Evolutionary conservation across 1,140 invertebrate species (phyloP).

Genomic region (Mamestra configurata): DNA sequence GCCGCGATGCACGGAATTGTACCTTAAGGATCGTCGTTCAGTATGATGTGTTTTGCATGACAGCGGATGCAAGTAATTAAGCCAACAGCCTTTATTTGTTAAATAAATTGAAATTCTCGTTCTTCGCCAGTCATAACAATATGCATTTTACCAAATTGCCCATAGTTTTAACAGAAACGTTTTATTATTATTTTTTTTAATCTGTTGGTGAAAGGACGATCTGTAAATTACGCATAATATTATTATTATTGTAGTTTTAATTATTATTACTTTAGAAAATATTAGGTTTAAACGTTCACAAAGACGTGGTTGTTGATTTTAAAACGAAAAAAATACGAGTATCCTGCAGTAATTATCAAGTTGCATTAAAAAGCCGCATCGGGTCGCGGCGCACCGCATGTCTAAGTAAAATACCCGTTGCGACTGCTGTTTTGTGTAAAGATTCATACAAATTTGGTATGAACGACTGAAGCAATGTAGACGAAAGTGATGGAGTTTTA

Average conservation of each 20-base stretch:
- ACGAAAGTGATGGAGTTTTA: too few relatives aligned
- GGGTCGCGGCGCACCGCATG: not conserved
- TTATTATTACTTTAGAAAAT: not conserved
- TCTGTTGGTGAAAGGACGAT: not conserved
- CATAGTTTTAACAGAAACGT: not conserved
- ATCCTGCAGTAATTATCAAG: not conserved
- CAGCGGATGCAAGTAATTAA: too few relatives aligned
- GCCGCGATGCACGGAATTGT: too few relatives aligned
- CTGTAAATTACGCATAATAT: constrained; percentile 28
- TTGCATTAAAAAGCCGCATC: not conserved
- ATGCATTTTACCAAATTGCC: not conserved
- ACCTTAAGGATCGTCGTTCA: too few relatives aligned
- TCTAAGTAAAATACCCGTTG: too few relatives aligned
- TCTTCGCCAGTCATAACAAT: not conserved
- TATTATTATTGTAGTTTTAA: not conserved
- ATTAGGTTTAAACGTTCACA: constrained; percentile 7
- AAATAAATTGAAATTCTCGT: not conserved
- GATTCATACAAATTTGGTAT: too few relatives aligned
- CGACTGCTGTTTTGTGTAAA: too few relatives aligned
- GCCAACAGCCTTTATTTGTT: too few relatives aligned
- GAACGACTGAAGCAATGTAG: too few relatives aligned
- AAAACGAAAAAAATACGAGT: constrained; percentile 1
- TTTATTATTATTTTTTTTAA: not conserved
- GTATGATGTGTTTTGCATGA: too few relatives aligned
- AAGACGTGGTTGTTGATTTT: constrained; percentile 25